Evolutionary conservation across 2,113 vertebrate species (phyloP), one percentile per base, ranked within the genome.

Genomic region (Mustela lutreola): DNA sequence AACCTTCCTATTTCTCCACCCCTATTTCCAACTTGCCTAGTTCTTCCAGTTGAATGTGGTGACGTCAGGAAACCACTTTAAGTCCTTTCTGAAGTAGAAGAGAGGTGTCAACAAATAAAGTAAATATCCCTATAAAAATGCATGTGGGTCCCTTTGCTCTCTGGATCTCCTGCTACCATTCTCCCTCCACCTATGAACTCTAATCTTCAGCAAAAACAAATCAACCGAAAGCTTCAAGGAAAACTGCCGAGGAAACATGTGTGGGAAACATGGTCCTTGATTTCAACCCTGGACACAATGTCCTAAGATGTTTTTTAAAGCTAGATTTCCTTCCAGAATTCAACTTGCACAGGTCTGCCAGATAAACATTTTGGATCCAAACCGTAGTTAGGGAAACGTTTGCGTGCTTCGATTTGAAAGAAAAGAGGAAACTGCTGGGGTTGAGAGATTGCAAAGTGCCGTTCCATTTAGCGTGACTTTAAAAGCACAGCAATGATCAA

Each of bases 261-360:
- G 4, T 60, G 79, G 93, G 92, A 92, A 92, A 60, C 33, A 21
- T 0, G 33, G 63, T 53, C 83, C 91, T 93, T 65, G 90, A 86
- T 60, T 97, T 67, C 92, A 48, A 82, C 53, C 65, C 60, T 39
- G 95, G 45, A 96, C 92, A 65, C 39, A 42, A 33, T 95, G 96
- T 95, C 85, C 97, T 91, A 33, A 90, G 92, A 67, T n/a, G n/a
- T 95, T 94, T 93, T 91, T 70, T 10, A 42, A 95, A 84, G 63
- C 18, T 31, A 39, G 84, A 56, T 94, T 97, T 97, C 96, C 97
- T 97, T 97, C 95, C 94, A 96, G 94, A 97, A 89, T 89, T 84
- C 78, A 58, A 21, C 60, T 58, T 28, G 92, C 70, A 53, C 24
- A 45, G 89, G 92, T 79, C 85, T 93, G 92, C 89, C 87, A 96